These are phyloP conservation scores for Oreochromis niloticus DNA, from an alignment of 2,113 vertebrate species.

Conservation along the genomic window DNA sequence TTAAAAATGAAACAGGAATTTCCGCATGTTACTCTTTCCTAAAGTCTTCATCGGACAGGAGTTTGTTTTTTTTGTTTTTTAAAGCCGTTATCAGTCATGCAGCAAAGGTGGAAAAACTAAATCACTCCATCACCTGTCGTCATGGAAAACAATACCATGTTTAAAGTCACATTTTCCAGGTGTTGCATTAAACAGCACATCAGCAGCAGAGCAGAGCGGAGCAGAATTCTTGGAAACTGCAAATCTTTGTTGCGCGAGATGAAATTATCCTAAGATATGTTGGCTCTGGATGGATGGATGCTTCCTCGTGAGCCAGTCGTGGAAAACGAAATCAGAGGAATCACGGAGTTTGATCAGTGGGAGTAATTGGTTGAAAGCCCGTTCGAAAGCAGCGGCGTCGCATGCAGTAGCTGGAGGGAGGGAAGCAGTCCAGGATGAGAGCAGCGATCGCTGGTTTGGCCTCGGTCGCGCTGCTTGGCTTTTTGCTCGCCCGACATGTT, in stretches of 20 bases:
- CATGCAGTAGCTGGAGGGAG: slow-evolving; percentile 5
- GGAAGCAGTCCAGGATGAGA: slow-evolving; percentile 14
- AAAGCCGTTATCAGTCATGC: background rate
- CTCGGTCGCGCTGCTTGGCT: slow-evolving; percentile 33
- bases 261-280: background rate
- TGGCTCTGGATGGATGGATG: background rate
- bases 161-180: background rate
- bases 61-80: background rate
- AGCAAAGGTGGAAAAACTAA: background rate
- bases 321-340: background rate
- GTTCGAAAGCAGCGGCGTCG: background rate
- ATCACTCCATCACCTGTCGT: background rate
- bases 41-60: background rate
- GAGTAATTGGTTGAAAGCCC: background rate
- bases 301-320: background rate
- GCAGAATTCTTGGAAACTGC: background rate
- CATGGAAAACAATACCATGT: background rate
- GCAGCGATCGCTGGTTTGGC: slow-evolving; percentile 25
- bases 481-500: slow-evolving; percentile 56
- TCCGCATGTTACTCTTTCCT: background rate
- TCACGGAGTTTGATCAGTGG: background rate
- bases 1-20: background rate
- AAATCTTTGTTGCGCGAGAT: background rate
- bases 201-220: background rate
- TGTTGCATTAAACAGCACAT: background rate